Percentiles rank a stretch among this genome's conserved stretches.
phyloP scores from a whole-genome alignment of 2,888 invertebrate genomes.

The Entomobrya proxima region DNA sequence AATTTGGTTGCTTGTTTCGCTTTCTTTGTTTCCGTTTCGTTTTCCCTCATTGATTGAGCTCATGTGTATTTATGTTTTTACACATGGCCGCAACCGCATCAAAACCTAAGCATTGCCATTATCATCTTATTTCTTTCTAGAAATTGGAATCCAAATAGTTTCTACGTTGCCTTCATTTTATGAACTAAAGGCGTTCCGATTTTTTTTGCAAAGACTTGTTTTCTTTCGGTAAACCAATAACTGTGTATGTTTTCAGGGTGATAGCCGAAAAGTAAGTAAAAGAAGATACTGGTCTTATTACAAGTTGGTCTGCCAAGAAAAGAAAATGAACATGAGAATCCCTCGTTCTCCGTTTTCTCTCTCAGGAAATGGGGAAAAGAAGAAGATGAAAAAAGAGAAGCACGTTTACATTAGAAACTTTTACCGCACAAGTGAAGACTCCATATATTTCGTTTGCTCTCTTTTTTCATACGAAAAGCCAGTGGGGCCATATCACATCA shows the following conservation, averaged over 20 bases:
- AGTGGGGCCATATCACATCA: too few species aligned
- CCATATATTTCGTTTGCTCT: too few species aligned
- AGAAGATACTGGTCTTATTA: conserved; percentile 2
- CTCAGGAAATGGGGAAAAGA: conserved; percentile 2
- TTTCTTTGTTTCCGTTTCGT: background rate
- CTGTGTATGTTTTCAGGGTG: too few species aligned
- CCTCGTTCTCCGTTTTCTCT: background rate
- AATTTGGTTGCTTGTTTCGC: background rate
- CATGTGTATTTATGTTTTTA: background rate
- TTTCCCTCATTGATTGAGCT: background rate
- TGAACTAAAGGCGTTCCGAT: background rate
- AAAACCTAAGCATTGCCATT: background rate
- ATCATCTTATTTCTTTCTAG: background rate
- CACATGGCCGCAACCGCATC: background rate
- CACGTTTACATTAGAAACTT: too few species aligned
- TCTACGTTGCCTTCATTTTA: background rate
- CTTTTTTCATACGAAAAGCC: too few species aligned
- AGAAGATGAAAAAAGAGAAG: background rate
- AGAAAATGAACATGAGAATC: too few species aligned
- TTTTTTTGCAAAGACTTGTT: background rate
- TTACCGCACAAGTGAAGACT: background rate
- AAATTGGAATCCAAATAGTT: conserved; percentile 5
- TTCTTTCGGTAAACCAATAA: background rate
- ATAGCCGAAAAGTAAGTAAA: too few species aligned
- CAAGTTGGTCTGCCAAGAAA: background rate